Conservation (phyloP, 1,140 invertebrate genomes). For the Metaphire vulgaris region DNA sequence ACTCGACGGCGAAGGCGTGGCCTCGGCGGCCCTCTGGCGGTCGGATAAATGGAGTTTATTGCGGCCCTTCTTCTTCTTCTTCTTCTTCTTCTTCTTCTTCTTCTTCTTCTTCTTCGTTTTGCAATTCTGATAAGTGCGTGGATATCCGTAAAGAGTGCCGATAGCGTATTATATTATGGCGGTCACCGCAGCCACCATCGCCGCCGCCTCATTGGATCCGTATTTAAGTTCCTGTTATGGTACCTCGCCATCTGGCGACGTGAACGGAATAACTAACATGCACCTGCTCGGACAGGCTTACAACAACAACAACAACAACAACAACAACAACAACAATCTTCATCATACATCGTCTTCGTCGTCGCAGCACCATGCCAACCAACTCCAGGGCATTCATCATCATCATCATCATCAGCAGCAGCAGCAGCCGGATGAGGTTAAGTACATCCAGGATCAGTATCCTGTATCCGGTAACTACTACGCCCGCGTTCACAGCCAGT, state of each 20-base stretch:
- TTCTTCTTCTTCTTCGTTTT: background rate
- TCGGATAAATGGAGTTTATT: constrained; percentile 1
- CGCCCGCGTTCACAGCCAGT: background rate
- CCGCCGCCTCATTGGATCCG: background rate
- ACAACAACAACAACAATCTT: background rate
- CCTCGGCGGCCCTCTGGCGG: too few species aligned
- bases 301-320: background rate
- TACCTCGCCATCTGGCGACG: background rate
- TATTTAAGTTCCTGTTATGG: background rate
- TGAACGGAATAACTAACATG: background rate
- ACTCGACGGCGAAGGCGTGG: background rate
- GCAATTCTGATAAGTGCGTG: background rate
- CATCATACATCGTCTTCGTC: too few species aligned
- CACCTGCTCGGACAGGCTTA: background rate
- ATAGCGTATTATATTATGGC: background rate
- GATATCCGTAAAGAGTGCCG: background rate
- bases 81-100: background rate
- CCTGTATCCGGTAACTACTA: background rate
- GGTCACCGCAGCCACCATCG: too few species aligned
- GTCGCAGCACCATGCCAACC: background rate
- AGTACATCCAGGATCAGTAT: background rate
- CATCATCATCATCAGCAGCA: background rate
- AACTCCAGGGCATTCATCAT: background rate
- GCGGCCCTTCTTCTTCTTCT: background rate
- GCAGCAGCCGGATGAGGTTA: background rate